Percentiles rank a stretch among this genome's conserved stretches.
phyloP scores from a whole-genome alignment of 2,888 invertebrate genomes.

The Calephelis perditalis region DNA sequence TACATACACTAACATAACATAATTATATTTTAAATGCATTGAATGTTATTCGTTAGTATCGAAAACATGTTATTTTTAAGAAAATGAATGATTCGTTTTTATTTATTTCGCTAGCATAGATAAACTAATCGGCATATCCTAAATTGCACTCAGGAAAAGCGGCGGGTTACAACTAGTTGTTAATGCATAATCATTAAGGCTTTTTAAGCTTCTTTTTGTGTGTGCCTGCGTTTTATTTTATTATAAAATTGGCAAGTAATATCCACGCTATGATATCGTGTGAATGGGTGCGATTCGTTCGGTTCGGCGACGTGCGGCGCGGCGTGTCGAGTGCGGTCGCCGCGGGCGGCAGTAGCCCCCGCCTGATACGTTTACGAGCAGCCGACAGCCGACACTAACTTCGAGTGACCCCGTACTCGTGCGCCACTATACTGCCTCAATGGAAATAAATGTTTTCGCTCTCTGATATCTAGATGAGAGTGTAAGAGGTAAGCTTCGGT shows the following conservation, averaged over 20 bases:
- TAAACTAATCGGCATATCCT: no score
- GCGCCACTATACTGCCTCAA: conserved; percentile 57
- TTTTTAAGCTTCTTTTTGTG: neutral
- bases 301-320: conserved; percentile 68
- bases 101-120: no score
- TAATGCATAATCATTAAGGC: no score
- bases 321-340: conserved; percentile 76
- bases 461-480: neutral
- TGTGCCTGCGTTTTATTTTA: no score
- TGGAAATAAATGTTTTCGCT: conserved; percentile 50
- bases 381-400: conserved; percentile 63
- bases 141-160: no score
- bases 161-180: no score
- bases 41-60: no score
- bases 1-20: no score
- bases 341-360: conserved; percentile 56
- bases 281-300: conserved; percentile 74
- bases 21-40: no score
- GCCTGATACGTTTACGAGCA: conserved; percentile 72
- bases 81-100: no score
- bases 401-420: conserved; percentile 69
- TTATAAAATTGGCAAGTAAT: conserved; percentile 15
- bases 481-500: no score
- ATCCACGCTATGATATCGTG: conserved; percentile 38
- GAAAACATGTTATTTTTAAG: no score